Evolutionary conservation across 2,113 vertebrate species (phyloP).

Genomic region (Euleptes europaea): DNA sequence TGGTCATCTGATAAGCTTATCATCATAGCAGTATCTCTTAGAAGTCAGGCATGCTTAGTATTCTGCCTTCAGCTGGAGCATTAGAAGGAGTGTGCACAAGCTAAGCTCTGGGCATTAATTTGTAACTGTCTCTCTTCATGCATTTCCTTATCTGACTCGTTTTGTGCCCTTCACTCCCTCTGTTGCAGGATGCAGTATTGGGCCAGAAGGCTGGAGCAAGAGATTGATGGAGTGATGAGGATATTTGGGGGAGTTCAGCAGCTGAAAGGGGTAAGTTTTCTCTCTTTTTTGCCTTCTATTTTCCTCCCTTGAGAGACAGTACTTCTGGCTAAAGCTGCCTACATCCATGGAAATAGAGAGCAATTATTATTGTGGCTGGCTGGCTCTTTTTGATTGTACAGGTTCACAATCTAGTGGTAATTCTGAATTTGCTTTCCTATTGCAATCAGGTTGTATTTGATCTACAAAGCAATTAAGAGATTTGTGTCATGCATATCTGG

Average conservation of each 20-base stretch:
- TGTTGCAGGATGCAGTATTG: slow-evolving; percentile 95
- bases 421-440: neutral
- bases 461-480: neutral
- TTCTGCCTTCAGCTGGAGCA: neutral
- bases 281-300: slow-evolving; percentile 26
- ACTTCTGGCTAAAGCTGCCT: neutral
- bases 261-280: slow-evolving; percentile 88
- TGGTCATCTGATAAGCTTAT: neutral
- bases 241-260: slow-evolving; percentile 96
- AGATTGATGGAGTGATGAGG: slow-evolving; percentile 95
- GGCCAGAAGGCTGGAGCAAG: slow-evolving; percentile 95
- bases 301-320: neutral
- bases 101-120: neutral
- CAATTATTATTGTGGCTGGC: neutral
- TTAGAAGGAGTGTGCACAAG: slow-evolving; percentile 13
- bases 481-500: neutral
- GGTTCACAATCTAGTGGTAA: neutral
- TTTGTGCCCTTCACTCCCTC: slow-evolving; percentile 43
- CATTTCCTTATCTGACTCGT: slow-evolving; percentile 59
- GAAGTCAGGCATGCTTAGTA: neutral
- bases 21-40: neutral
- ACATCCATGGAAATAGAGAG: neutral
- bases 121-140: slow-evolving; percentile 37
- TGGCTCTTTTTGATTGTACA: neutral
- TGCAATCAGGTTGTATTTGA: neutral